phyloP scores from a whole-genome alignment of 2,113 vertebrate species.

The Perca fluviatilis region DNA sequence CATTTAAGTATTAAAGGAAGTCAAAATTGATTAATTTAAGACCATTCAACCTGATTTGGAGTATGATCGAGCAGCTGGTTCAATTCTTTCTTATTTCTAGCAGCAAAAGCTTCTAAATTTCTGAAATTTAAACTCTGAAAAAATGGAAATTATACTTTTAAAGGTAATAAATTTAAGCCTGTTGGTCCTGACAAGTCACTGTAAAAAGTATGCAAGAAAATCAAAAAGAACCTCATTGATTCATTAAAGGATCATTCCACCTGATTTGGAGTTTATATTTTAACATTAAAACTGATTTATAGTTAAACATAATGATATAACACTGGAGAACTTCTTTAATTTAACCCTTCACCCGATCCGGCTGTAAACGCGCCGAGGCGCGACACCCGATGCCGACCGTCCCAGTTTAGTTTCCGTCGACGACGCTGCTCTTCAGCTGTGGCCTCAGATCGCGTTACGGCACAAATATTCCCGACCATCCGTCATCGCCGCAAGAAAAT shows the following conservation, averaged over 20 bases:
- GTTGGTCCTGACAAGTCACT: background rate
- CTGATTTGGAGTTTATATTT: background rate
- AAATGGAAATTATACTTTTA: background rate
- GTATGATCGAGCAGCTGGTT: background rate
- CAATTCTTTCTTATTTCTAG: background rate
- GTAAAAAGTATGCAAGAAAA: no score
- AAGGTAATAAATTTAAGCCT: background rate
- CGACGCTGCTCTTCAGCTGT: conserved; percentile 73
- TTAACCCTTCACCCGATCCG: background rate
- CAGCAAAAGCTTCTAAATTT: background rate
- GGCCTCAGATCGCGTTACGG: conserved; percentile 65
- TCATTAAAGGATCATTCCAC: background rate
- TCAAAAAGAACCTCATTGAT: no score
- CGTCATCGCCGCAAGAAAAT: conserved; percentile 32
- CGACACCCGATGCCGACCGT: conserved; percentile 48
- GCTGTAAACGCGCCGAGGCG: background rate
- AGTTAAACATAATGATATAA: background rate
- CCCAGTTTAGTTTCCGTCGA: conserved; percentile 72
- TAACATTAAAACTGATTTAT: background rate
- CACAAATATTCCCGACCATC: conserved; percentile 45
- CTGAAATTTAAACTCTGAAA: background rate
- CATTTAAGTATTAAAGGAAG: no score
- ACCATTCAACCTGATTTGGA: no score
- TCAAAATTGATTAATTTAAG: no score
- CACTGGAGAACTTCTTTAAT: background rate